Conservation (phyloP, 1,140 invertebrate genomes). For the Drosophila lowei region DNA sequence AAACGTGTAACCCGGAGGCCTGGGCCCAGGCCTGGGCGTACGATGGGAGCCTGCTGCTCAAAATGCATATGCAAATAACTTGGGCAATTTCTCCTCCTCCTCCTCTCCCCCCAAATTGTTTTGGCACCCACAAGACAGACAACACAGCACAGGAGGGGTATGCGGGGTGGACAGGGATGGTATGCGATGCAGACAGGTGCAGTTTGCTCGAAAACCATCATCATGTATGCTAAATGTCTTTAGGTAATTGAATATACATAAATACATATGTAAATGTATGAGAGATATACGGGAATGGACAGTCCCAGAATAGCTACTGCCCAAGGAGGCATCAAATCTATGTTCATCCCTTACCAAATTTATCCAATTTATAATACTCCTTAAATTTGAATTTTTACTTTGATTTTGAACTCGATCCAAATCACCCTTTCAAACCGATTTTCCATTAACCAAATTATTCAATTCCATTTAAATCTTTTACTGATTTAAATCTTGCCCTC, state of each 20-base stretch:
- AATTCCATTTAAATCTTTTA: conserved; percentile 12
- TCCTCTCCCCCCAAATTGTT: conserved; percentile 11
- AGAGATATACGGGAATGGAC: too few species aligned
- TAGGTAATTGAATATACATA: conserved; percentile 32
- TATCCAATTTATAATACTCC: too few species aligned
- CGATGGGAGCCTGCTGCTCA: conserved; percentile 33
- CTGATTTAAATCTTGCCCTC: conserved; percentile 12
- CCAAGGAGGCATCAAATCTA: too few species aligned
- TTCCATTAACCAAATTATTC: conserved; percentile 32
- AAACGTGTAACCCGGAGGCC: conserved; percentile 39
- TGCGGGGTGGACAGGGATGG: conserved; percentile 26
- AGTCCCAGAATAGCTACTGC: too few species aligned
- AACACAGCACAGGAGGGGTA: conserved; percentile 27
- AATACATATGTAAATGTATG: neutral
- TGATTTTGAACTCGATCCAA: neutral
- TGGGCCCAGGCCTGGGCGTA: too few species aligned
- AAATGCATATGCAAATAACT: conserved; percentile 64
- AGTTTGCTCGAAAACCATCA: conserved; percentile 55
- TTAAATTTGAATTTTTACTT: conserved; percentile 4
- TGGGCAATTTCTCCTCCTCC: conserved; percentile 11
- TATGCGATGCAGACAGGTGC: conserved; percentile 21
- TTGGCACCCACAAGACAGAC: conserved; percentile 64
- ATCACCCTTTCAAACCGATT: conserved; percentile 18
- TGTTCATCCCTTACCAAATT: too few species aligned
- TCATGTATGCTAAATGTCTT: conserved; percentile 31